These are phyloP conservation scores for Pantherophis alleghaniensis DNA, from an alignment of 2,797 vertebrate species.

Conservation along the genomic window DNA sequence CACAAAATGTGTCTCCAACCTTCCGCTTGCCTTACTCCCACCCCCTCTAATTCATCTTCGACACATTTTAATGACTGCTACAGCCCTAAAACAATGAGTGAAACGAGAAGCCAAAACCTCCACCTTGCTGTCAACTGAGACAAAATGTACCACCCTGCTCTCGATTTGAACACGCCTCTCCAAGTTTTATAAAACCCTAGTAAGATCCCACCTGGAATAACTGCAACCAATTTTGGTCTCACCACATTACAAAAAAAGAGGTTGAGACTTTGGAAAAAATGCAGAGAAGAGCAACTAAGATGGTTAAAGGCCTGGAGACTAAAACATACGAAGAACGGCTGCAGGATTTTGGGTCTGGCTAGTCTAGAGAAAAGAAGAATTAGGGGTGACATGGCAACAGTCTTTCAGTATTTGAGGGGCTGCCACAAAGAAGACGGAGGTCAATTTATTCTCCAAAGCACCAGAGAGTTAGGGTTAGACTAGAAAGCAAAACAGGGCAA, in stretches of 20 bases:
- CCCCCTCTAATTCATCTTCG: conserved; percentile 11
- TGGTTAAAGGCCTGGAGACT: too few relatives aligned
- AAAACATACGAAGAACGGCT: rapidly evolving
- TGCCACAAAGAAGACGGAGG: neutral
- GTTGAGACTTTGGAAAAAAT: too few relatives aligned
- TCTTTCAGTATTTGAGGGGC: neutral
- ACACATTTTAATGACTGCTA: conserved; percentile 5
- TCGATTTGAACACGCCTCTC: neutral
- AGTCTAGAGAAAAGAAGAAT: neutral
- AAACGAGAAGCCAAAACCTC: neutral
- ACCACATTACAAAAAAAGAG: too few relatives aligned
- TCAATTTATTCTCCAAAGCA: neutral
- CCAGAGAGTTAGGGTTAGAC: too few relatives aligned
- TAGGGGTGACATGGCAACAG: rapidly evolving
- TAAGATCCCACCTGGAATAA: too few relatives aligned
- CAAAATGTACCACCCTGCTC: neutral
- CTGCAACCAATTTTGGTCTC: too few relatives aligned
- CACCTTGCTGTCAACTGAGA: neutral
- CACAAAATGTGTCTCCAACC: neutral
- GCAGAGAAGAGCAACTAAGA: too few relatives aligned
- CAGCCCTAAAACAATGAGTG: neutral
- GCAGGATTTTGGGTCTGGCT: neutral
- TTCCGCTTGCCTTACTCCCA: neutral
- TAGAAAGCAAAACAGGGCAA: too few relatives aligned
- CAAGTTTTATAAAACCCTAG: neutral